These are phyloP conservation scores for Botia kubotai DNA, from an alignment of 2,797 vertebrate species.

Conservation along the genomic window DNA sequence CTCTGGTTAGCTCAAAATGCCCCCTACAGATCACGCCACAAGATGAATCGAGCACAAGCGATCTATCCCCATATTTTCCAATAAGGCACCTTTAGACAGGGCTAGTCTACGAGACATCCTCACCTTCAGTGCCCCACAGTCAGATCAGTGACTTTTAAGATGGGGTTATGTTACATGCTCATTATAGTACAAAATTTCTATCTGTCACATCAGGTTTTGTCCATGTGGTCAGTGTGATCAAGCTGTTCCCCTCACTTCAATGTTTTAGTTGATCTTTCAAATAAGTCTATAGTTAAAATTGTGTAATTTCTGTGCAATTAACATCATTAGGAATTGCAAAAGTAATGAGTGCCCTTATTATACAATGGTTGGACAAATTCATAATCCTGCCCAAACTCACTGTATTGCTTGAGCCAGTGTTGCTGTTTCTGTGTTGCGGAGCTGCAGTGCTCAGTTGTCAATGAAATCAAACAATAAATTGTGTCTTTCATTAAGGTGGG, in stretches of 20 bases:
- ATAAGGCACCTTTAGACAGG: conserved; percentile 53
- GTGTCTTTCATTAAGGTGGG: no score
- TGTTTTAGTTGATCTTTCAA: conserved; percentile 11
- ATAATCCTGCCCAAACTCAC: no score
- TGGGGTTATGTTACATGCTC: conserved; percentile 50
- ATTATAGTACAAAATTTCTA: conserved; percentile 47
- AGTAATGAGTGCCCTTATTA: no score
- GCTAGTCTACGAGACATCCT: conserved; percentile 54
- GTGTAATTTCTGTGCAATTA: no score
- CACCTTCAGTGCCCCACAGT: conserved; percentile 44
- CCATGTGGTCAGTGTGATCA: conserved; percentile 10
- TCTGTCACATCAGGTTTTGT: conserved; percentile 49
- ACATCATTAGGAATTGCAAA: no score
- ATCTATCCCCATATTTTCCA: conserved; percentile 58
- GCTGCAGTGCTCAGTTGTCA: no score
- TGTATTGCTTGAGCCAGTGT: no score
- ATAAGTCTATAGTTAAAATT: background rate
- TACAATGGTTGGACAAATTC: no score
- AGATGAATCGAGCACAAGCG: conserved; percentile 43
- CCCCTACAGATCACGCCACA: conserved; percentile 34
- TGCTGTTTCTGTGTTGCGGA: no score
- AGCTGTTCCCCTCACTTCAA: background rate
- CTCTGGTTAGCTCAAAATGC: conserved; percentile 57
- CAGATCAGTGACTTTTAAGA: conserved; percentile 39
- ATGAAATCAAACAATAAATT: no score